Conservation (phyloP, 2,888 invertebrate species). For the Ornithoptera priamus region DNA sequence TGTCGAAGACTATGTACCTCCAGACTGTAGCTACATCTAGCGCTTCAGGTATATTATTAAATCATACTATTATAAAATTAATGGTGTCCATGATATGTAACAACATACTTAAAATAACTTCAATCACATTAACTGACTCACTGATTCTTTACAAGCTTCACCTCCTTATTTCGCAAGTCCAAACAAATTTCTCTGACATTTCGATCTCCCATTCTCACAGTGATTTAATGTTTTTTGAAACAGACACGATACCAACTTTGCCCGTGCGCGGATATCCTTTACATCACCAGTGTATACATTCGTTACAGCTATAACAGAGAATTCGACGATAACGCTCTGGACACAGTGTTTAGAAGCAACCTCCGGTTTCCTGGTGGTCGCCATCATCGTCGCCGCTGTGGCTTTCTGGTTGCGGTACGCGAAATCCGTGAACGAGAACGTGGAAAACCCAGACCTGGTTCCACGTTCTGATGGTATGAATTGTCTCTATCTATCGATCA, state of each 20-base stretch:
- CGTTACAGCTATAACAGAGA: slow-evolving; percentile 41
- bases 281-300: too few species aligned
- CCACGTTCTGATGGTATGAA: slow-evolving; percentile 49
- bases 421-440: slow-evolving; percentile 32
- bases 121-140: too few species aligned
- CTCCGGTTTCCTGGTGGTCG: slow-evolving; percentile 36
- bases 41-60: slow-evolving; percentile 43
- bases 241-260: too few species aligned
- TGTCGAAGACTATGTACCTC: slow-evolving; percentile 40
- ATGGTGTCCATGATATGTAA: too few species aligned
- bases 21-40: slow-evolving; percentile 45
- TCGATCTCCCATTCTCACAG: too few species aligned
- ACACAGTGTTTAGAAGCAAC: slow-evolving; percentile 43
- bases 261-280: too few species aligned
- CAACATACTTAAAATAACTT: too few species aligned
- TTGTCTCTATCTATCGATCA: too few species aligned
- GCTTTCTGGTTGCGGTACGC: slow-evolving; percentile 40
- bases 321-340: slow-evolving; percentile 37
- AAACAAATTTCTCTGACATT: too few species aligned
- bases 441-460: slow-evolving; percentile 51
- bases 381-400: slow-evolving; percentile 35
- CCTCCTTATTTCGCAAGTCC: not conserved
- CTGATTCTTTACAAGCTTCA: not conserved
- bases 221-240: too few species aligned
- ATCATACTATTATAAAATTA: not conserved